Evolutionary conservation across 1,140 invertebrate genomes (phyloP), one percentile per base, ranked within the genome.

Genomic region (Hormaphis cornu): DNA sequence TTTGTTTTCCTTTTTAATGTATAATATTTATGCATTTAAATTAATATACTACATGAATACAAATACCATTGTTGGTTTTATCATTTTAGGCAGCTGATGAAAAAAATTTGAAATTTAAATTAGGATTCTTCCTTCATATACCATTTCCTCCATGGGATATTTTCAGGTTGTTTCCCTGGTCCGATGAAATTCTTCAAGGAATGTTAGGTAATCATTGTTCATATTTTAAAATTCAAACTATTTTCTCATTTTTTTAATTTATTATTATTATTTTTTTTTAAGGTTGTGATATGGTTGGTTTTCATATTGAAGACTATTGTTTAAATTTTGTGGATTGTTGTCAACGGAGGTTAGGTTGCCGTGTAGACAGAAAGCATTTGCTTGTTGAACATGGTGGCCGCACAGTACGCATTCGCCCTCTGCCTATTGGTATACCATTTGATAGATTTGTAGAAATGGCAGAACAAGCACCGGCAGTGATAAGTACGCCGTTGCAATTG

Each of bases 61-160:
- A 7, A 50, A 18, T 50, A 9, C 7, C 48, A 50, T 50, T 50
- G n/a, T 24, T 52, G 4, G 37, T 16, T 22, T 53, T 71, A 44
- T 28, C 52, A 12, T 70, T 79, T 54, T 79, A 87, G 81, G 82
- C 83, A 6, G 87, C 87, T 12, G 90, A 93, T 73, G 89, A 93
- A 74, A 86, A 88, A 74, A 84, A 87, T 70, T 81, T 93, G 12
- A 83, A 83, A 71, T 87, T 88, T 73, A 92, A 92, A 76, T 78
- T 94, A 70, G 90, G 89, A 22, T 94, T 94, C 79, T 95, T 95
- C 78, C 80, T 93, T 46, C 91, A 95, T 77, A 94, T 94, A 76
- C 91, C 91, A 0, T 94, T 94, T 77, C 91, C 91, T 24, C 87
- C 90, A 1, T 93, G 90, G 90, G 91, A 94, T 75, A 92, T 94